These are phyloP conservation scores for Tonatia bakeri DNA, from an alignment of 2,113 vertebrate species.

Conservation along the genomic window DNA sequence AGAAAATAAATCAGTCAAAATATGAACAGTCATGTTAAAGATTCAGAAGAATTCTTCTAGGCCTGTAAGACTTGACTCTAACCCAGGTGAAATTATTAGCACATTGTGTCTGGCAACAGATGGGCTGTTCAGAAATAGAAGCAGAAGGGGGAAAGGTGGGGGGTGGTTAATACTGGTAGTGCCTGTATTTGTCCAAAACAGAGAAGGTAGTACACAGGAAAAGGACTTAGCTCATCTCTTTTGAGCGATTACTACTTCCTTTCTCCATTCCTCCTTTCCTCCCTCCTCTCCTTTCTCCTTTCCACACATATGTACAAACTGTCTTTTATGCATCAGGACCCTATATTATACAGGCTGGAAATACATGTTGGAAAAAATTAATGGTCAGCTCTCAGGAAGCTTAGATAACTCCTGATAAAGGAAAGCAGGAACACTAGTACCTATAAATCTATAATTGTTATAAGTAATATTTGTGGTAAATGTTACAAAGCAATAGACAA, in stretches of 20 bases:
- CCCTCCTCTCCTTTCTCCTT: background rate
- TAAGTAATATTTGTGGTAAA: background rate
- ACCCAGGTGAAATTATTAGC: background rate
- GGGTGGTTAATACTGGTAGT: background rate
- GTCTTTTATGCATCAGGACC: background rate
- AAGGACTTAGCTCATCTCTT: background rate
- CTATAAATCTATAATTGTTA: background rate
- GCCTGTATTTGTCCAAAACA: background rate
- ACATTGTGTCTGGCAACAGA: background rate
- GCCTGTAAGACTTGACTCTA: background rate
- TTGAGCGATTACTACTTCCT: background rate
- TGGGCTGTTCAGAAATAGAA: background rate
- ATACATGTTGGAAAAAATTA: background rate
- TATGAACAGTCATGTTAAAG: background rate
- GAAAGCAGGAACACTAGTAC: background rate
- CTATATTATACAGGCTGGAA: background rate
- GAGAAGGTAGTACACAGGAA: background rate
- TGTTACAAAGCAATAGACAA: background rate
- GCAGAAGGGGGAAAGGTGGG: rapidly evolving
- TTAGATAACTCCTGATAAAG: background rate
- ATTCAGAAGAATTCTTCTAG: background rate
- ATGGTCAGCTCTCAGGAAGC: background rate
- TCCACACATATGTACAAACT: background rate
- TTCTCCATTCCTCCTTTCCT: no score
- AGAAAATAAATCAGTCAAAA: slow-evolving; percentile 24